Evolutionary conservation across 1,140 invertebrate species (phyloP), one percentile per base, ranked within the genome.

Genomic region (Drosophila pectinifera): DNA sequence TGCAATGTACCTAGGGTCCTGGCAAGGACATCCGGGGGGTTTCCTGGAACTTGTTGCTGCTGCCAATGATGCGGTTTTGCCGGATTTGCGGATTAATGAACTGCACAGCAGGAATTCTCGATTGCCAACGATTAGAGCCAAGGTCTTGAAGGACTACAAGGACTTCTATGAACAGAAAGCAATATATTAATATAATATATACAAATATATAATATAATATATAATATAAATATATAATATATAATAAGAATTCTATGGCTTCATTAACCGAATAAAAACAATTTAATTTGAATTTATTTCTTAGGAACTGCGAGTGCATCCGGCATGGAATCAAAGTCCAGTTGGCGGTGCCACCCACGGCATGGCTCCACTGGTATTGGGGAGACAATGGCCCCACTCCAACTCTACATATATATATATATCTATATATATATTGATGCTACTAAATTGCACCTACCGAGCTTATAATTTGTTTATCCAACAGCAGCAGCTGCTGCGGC

Each of bases 11-110:
- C 31, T 16, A 4, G 20, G 20, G 45, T 31, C 26, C 26, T 49
- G 16, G 4, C 13, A n/a, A 22, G 51, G 41, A 57, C n/a, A 18
- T 39, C 6, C 13, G 7, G 6, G 7, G 6, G 1, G 16, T 26
- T 8, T 34, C n/a, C 5, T 34, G 43, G 16, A 45, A 75, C 58
- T 74, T 63, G 63, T 49, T 65, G 76, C 58, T 31, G 51, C 24
- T 48, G 55, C 34, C 55, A 68, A 63, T 78, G 54, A 41, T 78
- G 78, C 53, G 79, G 78, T 77, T 72, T 70, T 48, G 58, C 57
- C 24, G 28, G 42, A 41, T n/a, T n/a, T n/a, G n/a, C n/a, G 46
- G 36, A 63, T 68, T 73, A 68, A 68, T 61, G 54, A 81, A 41
- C 26, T 49, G 46, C 61, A 54, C 42, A 38, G 56, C 57, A 34